phyloP scores from a whole-genome alignment of 2,113 vertebrate species.

The Cacatua alba region DNA sequence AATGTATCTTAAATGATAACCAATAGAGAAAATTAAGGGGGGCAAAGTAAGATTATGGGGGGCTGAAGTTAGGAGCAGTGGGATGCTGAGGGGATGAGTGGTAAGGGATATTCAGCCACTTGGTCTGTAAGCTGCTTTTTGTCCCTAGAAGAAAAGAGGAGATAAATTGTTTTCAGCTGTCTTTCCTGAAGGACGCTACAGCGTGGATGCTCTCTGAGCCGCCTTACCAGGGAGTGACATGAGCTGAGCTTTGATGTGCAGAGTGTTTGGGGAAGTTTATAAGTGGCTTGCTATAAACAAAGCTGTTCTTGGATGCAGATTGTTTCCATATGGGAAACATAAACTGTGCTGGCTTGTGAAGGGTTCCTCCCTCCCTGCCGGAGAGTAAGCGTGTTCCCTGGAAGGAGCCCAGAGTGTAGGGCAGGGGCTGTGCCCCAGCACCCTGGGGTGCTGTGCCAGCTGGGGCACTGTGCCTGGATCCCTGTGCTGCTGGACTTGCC shows the following conservation, averaged over 20 bases:
- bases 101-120: neutral
- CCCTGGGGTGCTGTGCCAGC: neutral
- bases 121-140: neutral
- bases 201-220: neutral
- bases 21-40: neutral
- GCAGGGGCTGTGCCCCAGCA: neutral
- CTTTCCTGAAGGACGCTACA: neutral
- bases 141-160: conserved; percentile 17
- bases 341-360: neutral
- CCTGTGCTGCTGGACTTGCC: neutral
- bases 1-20: neutral
- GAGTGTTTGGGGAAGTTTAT: conserved; percentile 26
- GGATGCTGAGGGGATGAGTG: neutral
- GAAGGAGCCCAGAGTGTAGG: neutral
- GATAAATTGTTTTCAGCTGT: conserved; percentile 42
- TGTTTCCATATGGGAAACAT: conserved; percentile 62
- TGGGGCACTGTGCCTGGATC: accelerated
- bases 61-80: neutral
- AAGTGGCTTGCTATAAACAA: conserved; percentile 45
- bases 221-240: conserved; percentile 19
- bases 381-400: neutral
- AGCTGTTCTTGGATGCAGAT: conserved; percentile 43
- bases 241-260: conserved; percentile 33
- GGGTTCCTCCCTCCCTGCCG: neutral
- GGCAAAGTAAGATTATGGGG: neutral